A percentile compares a stretch with the other conserved stretches of the same genome.
These are phyloP conservation scores for Odontamblyopus lacepedii DNA, from an alignment of 2,797 vertebrate genomes.

Conservation along the genomic window DNA sequence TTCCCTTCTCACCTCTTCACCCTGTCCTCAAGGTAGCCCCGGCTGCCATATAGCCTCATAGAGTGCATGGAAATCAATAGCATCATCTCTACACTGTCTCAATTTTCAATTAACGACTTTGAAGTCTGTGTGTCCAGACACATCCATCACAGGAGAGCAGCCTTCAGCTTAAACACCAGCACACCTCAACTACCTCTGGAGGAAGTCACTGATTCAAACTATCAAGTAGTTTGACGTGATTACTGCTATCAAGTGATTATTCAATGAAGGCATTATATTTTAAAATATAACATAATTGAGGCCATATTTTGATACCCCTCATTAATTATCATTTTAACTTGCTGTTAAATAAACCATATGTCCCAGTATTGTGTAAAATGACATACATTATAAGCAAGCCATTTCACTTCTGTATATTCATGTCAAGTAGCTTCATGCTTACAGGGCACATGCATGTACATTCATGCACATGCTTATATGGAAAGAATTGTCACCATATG, in stretches of 20 bases:
- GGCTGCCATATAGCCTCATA: constrained; percentile 22
- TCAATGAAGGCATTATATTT: background rate
- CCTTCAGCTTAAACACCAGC: constrained; percentile 34
- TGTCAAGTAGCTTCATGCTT: constrained; percentile 12
- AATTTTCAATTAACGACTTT: constrained; percentile 78
- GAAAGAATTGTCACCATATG: constrained; percentile 28
- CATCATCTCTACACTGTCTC: constrained; percentile 77
- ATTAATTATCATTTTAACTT: background rate
- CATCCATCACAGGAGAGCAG: constrained; percentile 64
- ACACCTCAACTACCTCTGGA: background rate
- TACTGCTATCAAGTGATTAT: background rate
- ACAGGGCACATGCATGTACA: constrained; percentile 1
- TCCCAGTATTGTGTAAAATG: background rate
- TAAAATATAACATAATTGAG: background rate
- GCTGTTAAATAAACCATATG: background rate
- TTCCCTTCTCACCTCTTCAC: constrained; percentile 45
- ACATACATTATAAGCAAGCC: background rate
- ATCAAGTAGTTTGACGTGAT: background rate
- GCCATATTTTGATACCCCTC: background rate
- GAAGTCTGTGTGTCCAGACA: constrained; percentile 57
- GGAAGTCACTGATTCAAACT: background rate
- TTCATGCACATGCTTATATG: background rate
- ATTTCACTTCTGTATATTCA: background rate
- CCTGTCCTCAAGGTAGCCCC: constrained; percentile 19
- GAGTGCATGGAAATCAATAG: constrained; percentile 75